Evolutionary conservation across 1,140 invertebrate species (phyloP), one percentile per base, ranked within the genome.

Genomic region (Dolichoris vasculosae): DNA sequence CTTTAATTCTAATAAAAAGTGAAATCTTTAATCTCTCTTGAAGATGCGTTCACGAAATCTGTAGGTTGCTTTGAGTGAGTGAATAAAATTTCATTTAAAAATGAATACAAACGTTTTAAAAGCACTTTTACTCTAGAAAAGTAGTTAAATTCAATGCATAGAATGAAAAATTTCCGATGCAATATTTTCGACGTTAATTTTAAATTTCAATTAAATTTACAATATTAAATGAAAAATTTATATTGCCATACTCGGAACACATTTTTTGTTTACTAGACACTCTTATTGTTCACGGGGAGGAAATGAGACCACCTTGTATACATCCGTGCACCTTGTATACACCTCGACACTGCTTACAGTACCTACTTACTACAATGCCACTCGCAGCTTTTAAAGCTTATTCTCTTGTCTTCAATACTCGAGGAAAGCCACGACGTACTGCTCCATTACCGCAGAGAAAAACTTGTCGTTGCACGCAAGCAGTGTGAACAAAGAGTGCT

Each of bases 341-440:
- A 48, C 43, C 32, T 75, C 43, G 43, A 48, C 73, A 30, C 40
- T 48, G 43, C 43, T 32, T 51, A 76, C 75, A 35, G 30, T 35
- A 23, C 32, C 32, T 78, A 78, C 51, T 78, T 78, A 78, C 51
- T 23, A 40, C 76, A 78, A 78, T 78, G 76, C 43, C 76, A 78
- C 63, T 59, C 51, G 32, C 35, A 59, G 51, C 51, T 78, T 78
- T 78, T 23, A 78, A 78, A 78, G 76, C 76, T 78, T 63, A 63
- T 59, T 51, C 76, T 48, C 48, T 55, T 35, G 51, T 78, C 30
- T 77, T 48, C 7, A 77, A 77, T 77, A 23, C 75, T 6, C 38
- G 20, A 35, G 15, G 43, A 76, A 51, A 76, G 30, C 43, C 7
- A 46, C 11, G 20, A 20, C 11, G 32, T 40, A 55, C 48, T 38